phyloP scores from a whole-genome alignment of 2,113 vertebrate genomes.

The Toxotes chatareus region DNA sequence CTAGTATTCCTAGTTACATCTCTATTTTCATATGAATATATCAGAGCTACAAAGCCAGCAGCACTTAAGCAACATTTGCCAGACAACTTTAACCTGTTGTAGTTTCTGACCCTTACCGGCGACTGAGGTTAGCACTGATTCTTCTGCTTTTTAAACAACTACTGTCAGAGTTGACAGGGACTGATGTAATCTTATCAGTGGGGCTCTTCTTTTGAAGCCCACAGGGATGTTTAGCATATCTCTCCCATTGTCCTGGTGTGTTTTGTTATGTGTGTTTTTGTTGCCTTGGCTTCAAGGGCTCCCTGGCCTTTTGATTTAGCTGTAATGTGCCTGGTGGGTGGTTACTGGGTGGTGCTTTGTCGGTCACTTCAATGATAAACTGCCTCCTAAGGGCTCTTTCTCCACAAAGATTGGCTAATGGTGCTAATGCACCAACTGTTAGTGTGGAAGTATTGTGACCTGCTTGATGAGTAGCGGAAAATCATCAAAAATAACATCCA shows the following conservation, averaged over 20 bases:
- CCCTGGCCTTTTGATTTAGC: conserved; percentile 69
- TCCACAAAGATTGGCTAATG: conserved; percentile 52
- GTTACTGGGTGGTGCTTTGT: conserved; percentile 58
- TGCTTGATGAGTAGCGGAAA: background rate
- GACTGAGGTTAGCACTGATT: conserved; percentile 19
- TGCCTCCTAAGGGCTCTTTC: conserved; percentile 32
- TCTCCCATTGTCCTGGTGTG: conserved; percentile 59
- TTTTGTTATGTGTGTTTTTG: conserved; percentile 74
- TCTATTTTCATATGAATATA: conserved; percentile 53
- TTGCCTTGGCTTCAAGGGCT: conserved; percentile 68
- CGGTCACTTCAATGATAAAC: conserved; percentile 67
- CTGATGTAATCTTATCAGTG: conserved; percentile 67
- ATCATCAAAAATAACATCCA: background rate
- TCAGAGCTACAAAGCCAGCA: conserved; percentile 40
- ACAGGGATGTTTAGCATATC: conserved; percentile 73
- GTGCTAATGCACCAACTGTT: conserved; percentile 49
- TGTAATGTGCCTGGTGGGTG: conserved; percentile 62
- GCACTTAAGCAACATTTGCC: conserved; percentile 4
- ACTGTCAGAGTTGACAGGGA: conserved; percentile 56
- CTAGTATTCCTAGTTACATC: conserved; percentile 34
- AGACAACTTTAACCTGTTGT: conserved; percentile 23
- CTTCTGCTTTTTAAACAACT: conserved; percentile 41
- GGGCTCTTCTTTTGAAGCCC: conserved; percentile 64
- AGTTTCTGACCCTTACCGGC: background rate
- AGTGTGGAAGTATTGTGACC: conserved; percentile 13